Evolutionary conservation across 30 jellyfish, hydroid and myxozoan genomes (phyloP).

Genomic region (Aurelia aurita): DNA sequence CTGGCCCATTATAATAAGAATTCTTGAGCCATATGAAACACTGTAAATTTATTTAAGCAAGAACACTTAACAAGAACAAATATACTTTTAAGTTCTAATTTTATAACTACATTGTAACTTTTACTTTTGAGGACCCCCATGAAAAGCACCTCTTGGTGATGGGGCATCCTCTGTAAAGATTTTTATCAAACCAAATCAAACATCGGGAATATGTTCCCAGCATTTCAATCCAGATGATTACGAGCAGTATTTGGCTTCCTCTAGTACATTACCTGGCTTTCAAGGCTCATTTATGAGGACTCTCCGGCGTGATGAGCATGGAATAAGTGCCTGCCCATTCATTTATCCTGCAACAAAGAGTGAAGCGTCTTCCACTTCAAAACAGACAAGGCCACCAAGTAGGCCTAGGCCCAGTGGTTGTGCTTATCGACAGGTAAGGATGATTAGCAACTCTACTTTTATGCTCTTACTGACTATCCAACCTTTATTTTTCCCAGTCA

Average conservation of each 20-base stretch:
- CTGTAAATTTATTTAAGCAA: too few species aligned
- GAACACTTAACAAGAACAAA: too few species aligned
- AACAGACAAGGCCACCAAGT: slow-evolving; percentile 7
- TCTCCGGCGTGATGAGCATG: slow-evolving; percentile 19
- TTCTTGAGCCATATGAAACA: too few species aligned
- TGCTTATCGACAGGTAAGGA: slow-evolving; percentile 3
- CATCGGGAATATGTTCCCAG: neutral
- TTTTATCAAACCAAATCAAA: too few species aligned
- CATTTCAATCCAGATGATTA: neutral
- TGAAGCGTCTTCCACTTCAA: neutral
- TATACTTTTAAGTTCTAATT: too few species aligned
- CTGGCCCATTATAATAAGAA: too few species aligned
- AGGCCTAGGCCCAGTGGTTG: slow-evolving; percentile 11
- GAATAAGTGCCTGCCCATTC: slow-evolving; percentile 13
- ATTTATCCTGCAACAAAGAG: neutral
- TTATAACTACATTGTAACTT: too few species aligned
- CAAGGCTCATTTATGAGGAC: slow-evolving; percentile 5
- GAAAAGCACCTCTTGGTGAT: too few species aligned
- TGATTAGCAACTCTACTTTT: neutral
- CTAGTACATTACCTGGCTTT: neutral
- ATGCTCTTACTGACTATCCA: neutral
- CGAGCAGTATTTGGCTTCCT: neutral
- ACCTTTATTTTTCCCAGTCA: neutral
- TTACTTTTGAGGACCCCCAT: too few species aligned
- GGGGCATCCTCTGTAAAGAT: too few species aligned